These are phyloP conservation scores for Pogoniulus pusillus DNA, from an alignment of 2,797 vertebrate genomes.

Conservation along the genomic window DNA sequence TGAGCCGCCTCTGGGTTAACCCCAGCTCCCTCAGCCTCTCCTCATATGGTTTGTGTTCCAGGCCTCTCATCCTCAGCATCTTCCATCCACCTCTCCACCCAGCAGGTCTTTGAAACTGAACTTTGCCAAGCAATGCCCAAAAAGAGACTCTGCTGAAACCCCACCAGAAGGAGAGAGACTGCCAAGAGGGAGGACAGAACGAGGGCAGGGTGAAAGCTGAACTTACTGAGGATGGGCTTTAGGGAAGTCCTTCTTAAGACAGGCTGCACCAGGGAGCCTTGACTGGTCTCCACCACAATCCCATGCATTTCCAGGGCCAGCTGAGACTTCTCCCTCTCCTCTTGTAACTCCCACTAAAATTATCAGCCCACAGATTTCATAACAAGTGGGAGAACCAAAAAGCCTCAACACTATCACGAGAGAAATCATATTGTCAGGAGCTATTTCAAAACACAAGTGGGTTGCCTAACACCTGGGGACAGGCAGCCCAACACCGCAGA, in stretches of 20 bases:
- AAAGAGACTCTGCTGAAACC: background rate
- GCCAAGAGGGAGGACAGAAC: background rate
- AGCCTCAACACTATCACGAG: background rate
- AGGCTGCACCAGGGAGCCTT: background rate
- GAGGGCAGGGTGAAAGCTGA: background rate
- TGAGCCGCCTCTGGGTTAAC: too few species aligned
- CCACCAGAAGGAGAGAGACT: background rate
- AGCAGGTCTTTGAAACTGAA: background rate
- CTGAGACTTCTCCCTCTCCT: constrained; percentile 4
- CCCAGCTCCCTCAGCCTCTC: too few species aligned
- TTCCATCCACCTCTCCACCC: background rate
- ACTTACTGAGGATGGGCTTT: constrained; percentile 32
- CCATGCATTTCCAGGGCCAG: background rate
- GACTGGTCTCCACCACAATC: background rate
- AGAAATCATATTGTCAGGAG: constrained; percentile 6
- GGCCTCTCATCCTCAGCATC: too few species aligned
- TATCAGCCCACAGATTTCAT: constrained; percentile 59
- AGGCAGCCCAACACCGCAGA: background rate
- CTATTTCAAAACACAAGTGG: constrained; percentile 37
- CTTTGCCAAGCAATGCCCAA: background rate
- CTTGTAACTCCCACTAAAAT: constrained; percentile 52
- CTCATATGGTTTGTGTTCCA: too few species aligned
- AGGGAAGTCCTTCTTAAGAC: background rate
- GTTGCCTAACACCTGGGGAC: constrained; percentile 34
- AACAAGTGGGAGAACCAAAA: constrained; percentile 40